Conservation (phyloP, 2,797 vertebrate species). For the Pangasius krempfi region DNA sequence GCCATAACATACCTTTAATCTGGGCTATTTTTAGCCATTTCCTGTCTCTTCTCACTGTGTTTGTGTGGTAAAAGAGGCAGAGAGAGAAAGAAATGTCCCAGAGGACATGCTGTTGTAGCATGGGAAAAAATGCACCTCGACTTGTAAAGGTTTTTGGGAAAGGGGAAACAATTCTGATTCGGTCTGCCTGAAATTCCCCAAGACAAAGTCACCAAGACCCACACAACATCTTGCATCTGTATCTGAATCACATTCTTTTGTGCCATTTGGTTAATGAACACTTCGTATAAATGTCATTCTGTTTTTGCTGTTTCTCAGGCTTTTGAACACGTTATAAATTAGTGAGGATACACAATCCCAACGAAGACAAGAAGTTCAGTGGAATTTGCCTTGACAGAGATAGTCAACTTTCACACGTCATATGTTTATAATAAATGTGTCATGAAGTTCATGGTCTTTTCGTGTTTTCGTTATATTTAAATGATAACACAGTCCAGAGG, state of each 20-base stretch:
- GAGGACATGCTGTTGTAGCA: constrained; percentile 52
- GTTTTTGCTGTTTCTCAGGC: neutral
- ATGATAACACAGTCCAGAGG: neutral
- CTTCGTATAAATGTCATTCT: neutral
- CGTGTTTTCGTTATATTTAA: neutral
- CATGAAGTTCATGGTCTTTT: neutral
- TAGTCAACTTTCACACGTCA: neutral
- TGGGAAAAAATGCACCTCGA: constrained; percentile 63
- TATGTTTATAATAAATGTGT: neutral
- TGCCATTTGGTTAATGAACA: neutral
- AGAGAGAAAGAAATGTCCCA: constrained; percentile 30
- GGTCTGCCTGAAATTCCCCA: constrained; percentile 38
- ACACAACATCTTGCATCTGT: neutral
- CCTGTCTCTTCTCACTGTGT: constrained; percentile 51
- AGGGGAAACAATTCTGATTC: constrained; percentile 38
- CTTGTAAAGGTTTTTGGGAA: constrained; percentile 55
- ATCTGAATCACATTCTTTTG: neutral
- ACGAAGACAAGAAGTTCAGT: too few species aligned
- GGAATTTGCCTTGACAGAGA: neutral
- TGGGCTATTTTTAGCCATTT: constrained; percentile 87
- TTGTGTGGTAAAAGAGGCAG: constrained; percentile 23
- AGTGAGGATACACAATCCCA: neutral
- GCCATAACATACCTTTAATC: constrained; percentile 93
- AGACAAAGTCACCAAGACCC: constrained; percentile 27
- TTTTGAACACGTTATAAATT: neutral